phyloP scores from a whole-genome alignment of 2,797 vertebrate genomes.

The Manis javanica region DNA sequence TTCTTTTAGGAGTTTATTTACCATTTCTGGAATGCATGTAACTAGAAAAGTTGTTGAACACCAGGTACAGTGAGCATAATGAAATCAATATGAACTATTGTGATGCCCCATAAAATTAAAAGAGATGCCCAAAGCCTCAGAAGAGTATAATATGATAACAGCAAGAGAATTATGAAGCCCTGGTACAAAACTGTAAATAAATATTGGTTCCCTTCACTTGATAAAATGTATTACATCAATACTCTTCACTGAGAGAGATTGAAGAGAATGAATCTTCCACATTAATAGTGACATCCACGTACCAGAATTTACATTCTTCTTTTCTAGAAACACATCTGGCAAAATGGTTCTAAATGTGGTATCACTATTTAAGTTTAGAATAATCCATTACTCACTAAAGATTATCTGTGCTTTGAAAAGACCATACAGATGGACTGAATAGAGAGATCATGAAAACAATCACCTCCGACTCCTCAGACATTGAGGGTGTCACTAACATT shows the following conservation, averaged over 20 bases:
- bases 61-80: neutral
- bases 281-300: neutral
- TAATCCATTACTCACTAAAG: neutral
- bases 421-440: neutral
- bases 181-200: neutral
- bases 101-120: neutral
- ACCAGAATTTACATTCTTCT: neutral
- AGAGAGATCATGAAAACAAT: neutral
- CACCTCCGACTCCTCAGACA: neutral
- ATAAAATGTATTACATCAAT: neutral
- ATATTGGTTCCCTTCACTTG: neutral
- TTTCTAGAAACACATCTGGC: neutral
- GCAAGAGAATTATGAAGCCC: neutral
- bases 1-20: neutral
- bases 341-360: neutral
- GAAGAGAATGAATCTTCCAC: neutral
- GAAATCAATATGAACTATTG: neutral
- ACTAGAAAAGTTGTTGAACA: neutral
- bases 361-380: neutral
- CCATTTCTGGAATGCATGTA: neutral
- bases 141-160: neutral
- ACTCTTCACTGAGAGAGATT: neutral
- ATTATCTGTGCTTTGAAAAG: neutral
- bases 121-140: neutral
- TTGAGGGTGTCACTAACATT: neutral